Base-by-base conservation (phyloP, 1,140 invertebrate species). In the Riptortus pedestris region DNA sequence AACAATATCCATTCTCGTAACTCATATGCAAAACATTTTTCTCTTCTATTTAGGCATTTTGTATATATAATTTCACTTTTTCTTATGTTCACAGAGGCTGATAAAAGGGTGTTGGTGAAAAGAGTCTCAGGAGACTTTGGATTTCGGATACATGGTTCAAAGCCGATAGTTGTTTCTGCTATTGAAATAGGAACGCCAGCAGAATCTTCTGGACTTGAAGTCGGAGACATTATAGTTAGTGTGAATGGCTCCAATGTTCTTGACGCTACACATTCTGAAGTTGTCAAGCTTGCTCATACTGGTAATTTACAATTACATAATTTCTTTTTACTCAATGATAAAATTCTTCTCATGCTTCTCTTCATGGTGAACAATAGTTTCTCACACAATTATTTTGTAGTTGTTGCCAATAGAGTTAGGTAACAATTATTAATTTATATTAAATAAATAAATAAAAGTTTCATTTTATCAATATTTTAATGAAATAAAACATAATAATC, bases 61-160 rank as follows among this genome's bases (percentile, higher is more conserved):
- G n/a, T n/a, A n/a, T n/a, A n/a, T n/a, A n/a, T n/a, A n/a, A n/a
- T n/a, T n/a, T n/a, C n/a, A n/a, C n/a, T n/a, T n/a, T n/a, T 51
- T 51, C 48, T 51, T 38, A 38, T 38, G 31, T 38, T 38, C 9
- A 33, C 79, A 93, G 90, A 91, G 73, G 87, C 87, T 72, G 89
- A 93, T 74, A 91, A 92, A 74, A 87, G 83, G 28, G 86, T 94
- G 16, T 79, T 88, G 45, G 87, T 93, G 0, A 82, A 82, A 67
- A 82, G 88, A 48, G 83, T 88, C 62, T 87, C 87, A 18, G 90
- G 88, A 9, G 93, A 96, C 72, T 97, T 96, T 74, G 95, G 95
- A 12, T 95, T 98, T 72, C 83, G 94, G 55, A 95, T 98, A 69
- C 90, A 96, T 70, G 93, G 94, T 12, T 93, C 90, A 62, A 90